phyloP scores from a whole-genome alignment of 2,113 vertebrate species.

The Platycercus adscitus region DNA sequence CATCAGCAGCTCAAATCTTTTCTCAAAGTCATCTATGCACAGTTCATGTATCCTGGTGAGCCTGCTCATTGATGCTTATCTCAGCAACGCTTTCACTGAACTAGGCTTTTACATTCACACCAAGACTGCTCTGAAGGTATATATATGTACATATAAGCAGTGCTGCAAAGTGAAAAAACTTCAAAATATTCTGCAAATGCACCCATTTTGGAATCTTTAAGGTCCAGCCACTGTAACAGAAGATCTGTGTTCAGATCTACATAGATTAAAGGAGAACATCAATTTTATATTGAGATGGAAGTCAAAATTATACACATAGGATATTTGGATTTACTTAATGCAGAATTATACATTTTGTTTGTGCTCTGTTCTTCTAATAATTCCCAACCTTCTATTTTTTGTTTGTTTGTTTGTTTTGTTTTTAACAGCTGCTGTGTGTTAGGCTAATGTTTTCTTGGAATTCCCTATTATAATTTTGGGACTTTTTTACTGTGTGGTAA shows the following conservation, averaged over 20 bases:
- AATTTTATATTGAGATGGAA: not conserved
- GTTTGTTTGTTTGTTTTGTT: not conserved
- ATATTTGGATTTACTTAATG: not conserved
- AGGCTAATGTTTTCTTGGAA: slow-evolving; percentile 16
- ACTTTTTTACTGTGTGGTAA: slow-evolving; percentile 26
- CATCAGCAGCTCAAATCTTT: slow-evolving; percentile 47
- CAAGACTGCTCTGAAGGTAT: slow-evolving; percentile 17
- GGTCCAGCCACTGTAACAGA: not conserved
- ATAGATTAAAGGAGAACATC: not conserved
- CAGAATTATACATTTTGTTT: not conserved
- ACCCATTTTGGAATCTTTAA: not conserved
- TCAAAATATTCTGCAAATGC: not conserved
- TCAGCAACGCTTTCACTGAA: not conserved
- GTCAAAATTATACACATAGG: not conserved
- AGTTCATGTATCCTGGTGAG: slow-evolving; percentile 44
- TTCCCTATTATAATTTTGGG: slow-evolving; percentile 15
- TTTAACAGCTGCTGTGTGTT: not conserved
- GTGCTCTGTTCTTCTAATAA: not conserved
- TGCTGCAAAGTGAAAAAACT: not conserved
- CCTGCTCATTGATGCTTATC: slow-evolving; percentile 46
- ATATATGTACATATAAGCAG: not conserved
- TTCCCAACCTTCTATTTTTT: not conserved
- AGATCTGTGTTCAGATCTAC: not conserved
- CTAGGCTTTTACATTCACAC: slow-evolving; percentile 32
- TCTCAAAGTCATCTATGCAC: slow-evolving; percentile 33